Base-by-base conservation (phyloP, 1,140 invertebrate species). In the Samia ricini region DNA sequence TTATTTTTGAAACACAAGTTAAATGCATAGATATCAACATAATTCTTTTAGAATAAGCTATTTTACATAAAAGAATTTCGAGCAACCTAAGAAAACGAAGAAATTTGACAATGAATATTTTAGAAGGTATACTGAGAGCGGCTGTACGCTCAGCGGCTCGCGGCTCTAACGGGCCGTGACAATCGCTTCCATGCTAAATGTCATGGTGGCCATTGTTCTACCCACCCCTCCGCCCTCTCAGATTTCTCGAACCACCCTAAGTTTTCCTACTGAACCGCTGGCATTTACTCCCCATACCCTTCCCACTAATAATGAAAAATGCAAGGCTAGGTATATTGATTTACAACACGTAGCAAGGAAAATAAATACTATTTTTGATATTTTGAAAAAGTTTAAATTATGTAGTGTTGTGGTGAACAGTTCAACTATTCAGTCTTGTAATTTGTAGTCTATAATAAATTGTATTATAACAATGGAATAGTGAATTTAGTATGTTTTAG, bases 181-280 rank as follows among this genome's bases (percentile, higher is more conserved):
- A 85, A 89, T 83, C 80, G 83, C 75, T 85, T 87, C 83, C 84
- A 88, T 85, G 80, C 79, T 88, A 89, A 88, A 89, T 89, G 85
- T 89, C 87, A 89, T 83, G 85, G 85, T 88, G 75, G 79, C 85
- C 70, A 88, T 89, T 89, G 87, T 89, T 88, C 82, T 81, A 71
- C 65, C 65, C 56, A 59, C 63, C 50, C 69, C 73, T 52, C 56
- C 69, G 59, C 73, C 62, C 67, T 69, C 72, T 59, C 29, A 26
- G 56, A 57, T 59, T 59, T 69, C 62, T 64, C 66, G 58, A 65
- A 63, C 69, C 76, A 71, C 77, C 73, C 79, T 69, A 60, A 58
- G 71, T 74, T 62, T 69, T 68, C 74, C 64, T 70, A 59, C 64
- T 77, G 64, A 77, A 78, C 74, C 68, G 71, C 71, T 84, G 81